Conservation (phyloP, 2,888 invertebrate species). For the Phrixothrix hirtus region DNA sequence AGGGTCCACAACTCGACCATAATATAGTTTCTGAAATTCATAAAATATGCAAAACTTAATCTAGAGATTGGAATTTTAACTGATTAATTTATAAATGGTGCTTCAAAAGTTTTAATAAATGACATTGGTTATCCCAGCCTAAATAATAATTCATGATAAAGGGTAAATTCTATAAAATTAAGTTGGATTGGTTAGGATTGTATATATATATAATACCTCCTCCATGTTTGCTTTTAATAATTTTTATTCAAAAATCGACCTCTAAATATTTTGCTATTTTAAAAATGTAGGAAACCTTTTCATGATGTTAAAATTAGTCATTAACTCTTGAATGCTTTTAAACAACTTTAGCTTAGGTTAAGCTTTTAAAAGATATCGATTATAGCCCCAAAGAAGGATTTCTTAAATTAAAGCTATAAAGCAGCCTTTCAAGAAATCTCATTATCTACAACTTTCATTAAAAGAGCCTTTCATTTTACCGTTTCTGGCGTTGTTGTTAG, state of each 20-base stretch:
- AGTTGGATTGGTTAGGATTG: too few relatives aligned
- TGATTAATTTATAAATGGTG: neutral
- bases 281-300: too few relatives aligned
- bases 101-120: too few relatives aligned
- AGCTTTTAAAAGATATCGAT: conserved; percentile 2
- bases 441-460: conserved; percentile 7
- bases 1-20: too few relatives aligned
- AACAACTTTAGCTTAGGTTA: neutral
- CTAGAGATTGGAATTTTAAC: neutral
- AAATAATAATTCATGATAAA: too few relatives aligned
- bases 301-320: neutral
- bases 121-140: too few relatives aligned
- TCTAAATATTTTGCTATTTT: too few relatives aligned
- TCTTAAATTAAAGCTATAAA: conserved; percentile 4
- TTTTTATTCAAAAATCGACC: too few relatives aligned
- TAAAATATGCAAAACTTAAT: neutral
- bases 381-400: neutral
- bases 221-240: too few relatives aligned
- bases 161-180: too few relatives aligned
- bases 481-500: neutral
- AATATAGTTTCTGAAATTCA: neutral
- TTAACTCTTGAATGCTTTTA: neutral
- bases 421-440: neutral
- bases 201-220: too few relatives aligned
- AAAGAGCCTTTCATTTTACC: neutral